Percentiles rank a stretch among this genome's conserved stretches.
phyloP scores from a whole-genome alignment of 2,888 invertebrate genomes.

The Copidosoma aretas region DNA sequence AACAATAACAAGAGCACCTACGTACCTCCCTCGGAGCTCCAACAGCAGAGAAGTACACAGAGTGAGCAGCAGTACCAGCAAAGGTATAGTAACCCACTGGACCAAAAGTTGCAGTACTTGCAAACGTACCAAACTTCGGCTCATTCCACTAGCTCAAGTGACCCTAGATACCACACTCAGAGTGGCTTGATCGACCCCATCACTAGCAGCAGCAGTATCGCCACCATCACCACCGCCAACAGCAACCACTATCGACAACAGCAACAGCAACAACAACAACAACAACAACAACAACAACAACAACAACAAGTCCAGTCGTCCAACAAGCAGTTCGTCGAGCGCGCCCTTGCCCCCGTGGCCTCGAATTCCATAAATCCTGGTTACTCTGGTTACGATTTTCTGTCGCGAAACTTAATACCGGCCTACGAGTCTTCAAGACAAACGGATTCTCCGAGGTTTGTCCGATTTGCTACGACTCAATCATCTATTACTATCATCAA shows the following conservation, averaged over 20 bases:
- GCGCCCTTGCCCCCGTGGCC: conserved; percentile 42
- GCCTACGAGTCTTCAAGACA: conserved; percentile 12
- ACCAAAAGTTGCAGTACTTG: conserved; percentile 41
- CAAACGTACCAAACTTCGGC: conserved; percentile 24
- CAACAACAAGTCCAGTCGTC: conserved; percentile 47
- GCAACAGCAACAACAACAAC: conserved; percentile 52
- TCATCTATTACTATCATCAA: not conserved
- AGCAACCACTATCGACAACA: conserved; percentile 52
- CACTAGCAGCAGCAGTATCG: conserved; percentile 54
- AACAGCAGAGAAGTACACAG: conserved; percentile 50
- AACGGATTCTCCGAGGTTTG: conserved; percentile 31
- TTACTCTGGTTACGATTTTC: conserved; percentile 49
- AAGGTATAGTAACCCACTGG: conserved; percentile 35
- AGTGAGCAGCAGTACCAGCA: conserved; percentile 52
- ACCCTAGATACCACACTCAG: not conserved
- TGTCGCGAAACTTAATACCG: conserved; percentile 52
- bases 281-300: conserved; percentile 48
- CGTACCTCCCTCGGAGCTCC: conserved; percentile 59
- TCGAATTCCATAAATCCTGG: conserved; percentile 45
- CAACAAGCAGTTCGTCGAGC: conserved; percentile 54
- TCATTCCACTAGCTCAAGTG: not conserved
- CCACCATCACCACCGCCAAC: conserved; percentile 48
- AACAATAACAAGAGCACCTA: conserved; percentile 53
- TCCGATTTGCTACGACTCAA: too few species aligned
- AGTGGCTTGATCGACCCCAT: conserved; percentile 39